Evolutionary conservation across 1,140 invertebrate genomes (phyloP).

Genomic region (Oncopodura yosiiana): DNA sequence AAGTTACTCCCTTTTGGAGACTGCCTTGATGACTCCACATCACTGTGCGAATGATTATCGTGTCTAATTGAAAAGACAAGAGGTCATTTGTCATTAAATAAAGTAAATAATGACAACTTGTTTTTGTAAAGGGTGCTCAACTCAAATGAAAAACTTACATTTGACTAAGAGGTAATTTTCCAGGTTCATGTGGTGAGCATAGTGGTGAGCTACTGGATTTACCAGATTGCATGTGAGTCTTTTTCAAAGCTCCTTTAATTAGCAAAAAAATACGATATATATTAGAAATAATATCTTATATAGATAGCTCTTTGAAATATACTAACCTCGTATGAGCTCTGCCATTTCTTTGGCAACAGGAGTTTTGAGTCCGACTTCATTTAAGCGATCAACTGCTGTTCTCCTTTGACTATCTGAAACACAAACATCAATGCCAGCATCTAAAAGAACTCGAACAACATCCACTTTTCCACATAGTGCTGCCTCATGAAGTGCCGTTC

Average conservation of each 20-base stretch:
- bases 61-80: conserved; percentile 13
- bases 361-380: conserved; percentile 62
- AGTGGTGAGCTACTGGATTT: conserved; percentile 26
- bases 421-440: conserved; percentile 68
- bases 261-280: neutral
- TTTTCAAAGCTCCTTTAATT: conserved; percentile 27
- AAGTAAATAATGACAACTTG: too few relatives aligned
- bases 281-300: neutral
- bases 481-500: conserved; percentile 89
- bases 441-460: conserved; percentile 71
- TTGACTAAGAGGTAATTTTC: conserved; percentile 30
- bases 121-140: too few relatives aligned
- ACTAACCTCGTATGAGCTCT: conserved; percentile 72
- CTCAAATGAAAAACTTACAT: conserved; percentile 22
- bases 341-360: conserved; percentile 77
- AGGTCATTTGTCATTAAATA: neutral
- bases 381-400: conserved; percentile 77
- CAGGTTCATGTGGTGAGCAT: conserved; percentile 26
- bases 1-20: conserved; percentile 32
- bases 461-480: conserved; percentile 86
- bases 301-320: neutral
- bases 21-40: conserved; percentile 21
- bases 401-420: conserved; percentile 65
- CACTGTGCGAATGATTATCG: conserved; percentile 32
- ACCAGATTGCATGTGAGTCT: conserved; percentile 20